Percentiles rank a stretch among this genome's conserved stretches.
Conservation (phyloP, 1,140 invertebrate species). For the Caerostris extrusa region DNA sequence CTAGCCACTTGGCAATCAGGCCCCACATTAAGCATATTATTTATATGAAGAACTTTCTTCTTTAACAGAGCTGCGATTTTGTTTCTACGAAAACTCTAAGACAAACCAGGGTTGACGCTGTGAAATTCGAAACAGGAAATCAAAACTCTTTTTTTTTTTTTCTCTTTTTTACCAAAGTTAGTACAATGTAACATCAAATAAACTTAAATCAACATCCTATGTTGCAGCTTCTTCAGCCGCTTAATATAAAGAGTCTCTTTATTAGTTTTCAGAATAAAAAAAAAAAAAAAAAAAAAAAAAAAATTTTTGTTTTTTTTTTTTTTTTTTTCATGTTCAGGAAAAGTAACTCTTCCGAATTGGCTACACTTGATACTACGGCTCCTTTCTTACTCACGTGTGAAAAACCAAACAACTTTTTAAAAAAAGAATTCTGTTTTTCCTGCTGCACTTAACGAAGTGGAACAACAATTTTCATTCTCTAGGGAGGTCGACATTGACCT, state of each 20-base stretch:
- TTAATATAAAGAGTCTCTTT: conserved; percentile 7
- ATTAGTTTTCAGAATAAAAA: neutral
- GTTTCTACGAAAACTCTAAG: too few species aligned
- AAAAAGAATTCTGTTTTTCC: conserved; percentile 15
- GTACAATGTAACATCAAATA: too few species aligned
- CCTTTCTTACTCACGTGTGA: conserved; percentile 18
- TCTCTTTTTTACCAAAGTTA: too few species aligned
- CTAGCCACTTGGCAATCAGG: too few species aligned
- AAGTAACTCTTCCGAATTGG: conserved; percentile 24
- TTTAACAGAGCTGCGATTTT: too few species aligned
- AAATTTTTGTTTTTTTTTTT: neutral
- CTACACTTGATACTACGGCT: neutral
- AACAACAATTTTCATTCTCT: conserved; percentile 46
- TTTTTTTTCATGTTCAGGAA: neutral
- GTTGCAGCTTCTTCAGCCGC: neutral
- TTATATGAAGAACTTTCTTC: too few species aligned
- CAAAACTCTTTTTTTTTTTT: too few species aligned
- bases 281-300: neutral
- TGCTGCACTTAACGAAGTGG: conserved; percentile 35
- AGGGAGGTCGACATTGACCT: conserved; percentile 58
- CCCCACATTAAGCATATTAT: too few species aligned
- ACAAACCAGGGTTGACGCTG: too few species aligned
- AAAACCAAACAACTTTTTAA: conserved; percentile 21
- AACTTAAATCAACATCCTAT: too few species aligned
- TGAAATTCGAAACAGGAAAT: too few species aligned